phyloP scores from a whole-genome alignment of 1,140 invertebrate species.

The Danaus melanippus region DNA sequence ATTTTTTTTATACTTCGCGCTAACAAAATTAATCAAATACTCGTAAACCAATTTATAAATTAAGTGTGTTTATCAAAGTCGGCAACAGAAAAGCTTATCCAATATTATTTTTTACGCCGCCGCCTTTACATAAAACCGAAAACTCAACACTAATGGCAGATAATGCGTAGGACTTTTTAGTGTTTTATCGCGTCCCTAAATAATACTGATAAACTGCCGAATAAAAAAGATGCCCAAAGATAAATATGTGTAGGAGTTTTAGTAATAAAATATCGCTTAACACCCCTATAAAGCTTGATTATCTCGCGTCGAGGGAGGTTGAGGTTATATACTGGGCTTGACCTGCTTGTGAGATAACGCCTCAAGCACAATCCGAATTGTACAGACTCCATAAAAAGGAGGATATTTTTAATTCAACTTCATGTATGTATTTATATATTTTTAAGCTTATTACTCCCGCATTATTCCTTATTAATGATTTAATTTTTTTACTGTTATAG shows the following conservation, averaged over 20 bases:
- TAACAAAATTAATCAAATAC: constrained; percentile 11
- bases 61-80: constrained; percentile 2
- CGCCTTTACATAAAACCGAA: constrained; percentile 23
- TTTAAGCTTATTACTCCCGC: no score
- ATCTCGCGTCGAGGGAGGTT: constrained; percentile 41
- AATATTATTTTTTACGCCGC: constrained; percentile 16
- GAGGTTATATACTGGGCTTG: constrained; percentile 19
- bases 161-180: constrained; percentile 27
- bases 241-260: constrained; percentile 42
- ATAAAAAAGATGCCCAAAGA: constrained; percentile 58
- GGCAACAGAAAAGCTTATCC: constrained; percentile 13
- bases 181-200: constrained; percentile 58
- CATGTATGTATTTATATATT: no score
- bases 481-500: no score
- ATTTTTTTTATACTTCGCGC: constrained; percentile 16
- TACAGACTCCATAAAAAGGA: no score
- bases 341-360: neutral
- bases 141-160: constrained; percentile 25
- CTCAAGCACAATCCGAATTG: no score
- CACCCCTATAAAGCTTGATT: constrained; percentile 45
- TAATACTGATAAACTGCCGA: constrained; percentile 62
- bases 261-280: constrained; percentile 59
- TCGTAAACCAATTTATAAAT: constrained; percentile 10
- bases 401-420: no score
- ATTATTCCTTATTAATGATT: no score